Percentiles rank a stretch among this genome's conserved stretches.
Conservation (phyloP, 1,140 invertebrate genomes). For the Drosophila auraria region DNA sequence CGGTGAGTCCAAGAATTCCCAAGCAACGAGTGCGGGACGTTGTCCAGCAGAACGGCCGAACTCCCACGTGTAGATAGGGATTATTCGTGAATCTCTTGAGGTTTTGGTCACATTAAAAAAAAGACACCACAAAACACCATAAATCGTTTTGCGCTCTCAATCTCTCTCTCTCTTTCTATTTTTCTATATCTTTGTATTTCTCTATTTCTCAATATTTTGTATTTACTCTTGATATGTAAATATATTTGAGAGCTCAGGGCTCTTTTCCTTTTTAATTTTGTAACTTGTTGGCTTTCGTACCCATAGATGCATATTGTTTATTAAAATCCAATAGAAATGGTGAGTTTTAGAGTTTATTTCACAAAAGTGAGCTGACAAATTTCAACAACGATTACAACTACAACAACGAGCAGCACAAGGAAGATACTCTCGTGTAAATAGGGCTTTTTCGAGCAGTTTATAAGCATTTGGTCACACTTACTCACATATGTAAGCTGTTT, state of each 20-base stretch:
- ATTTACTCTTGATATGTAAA: conserved; percentile 27
- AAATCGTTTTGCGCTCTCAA: conserved; percentile 20
- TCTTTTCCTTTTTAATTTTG: conserved; percentile 14
- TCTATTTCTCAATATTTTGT: conserved; percentile 30
- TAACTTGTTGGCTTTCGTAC: conserved; percentile 16
- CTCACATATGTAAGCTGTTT: not conserved
- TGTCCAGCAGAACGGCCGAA: not conserved
- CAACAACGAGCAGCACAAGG: not conserved
- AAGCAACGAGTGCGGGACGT: not conserved
- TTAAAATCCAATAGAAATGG: not conserved
- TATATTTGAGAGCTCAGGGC: conserved; percentile 5
- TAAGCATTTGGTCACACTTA: conserved; percentile 6
- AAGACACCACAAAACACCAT: conserved; percentile 17
- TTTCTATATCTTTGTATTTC: conserved; percentile 20
- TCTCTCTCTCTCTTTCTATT: conserved; percentile 18
- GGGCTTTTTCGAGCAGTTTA: not conserved
- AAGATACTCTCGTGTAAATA: not conserved
- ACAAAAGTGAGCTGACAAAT: not conserved
- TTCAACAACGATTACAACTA: too few species aligned
- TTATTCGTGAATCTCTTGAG: conserved; percentile 1
- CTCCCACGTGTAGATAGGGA: conserved; percentile 18
- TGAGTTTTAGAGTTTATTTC: too few species aligned
- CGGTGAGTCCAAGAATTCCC: conserved; percentile 69
- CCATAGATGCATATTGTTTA: conserved; percentile 12
- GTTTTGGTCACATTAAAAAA: conserved; percentile 20